Percentiles rank a stretch among this genome's conserved stretches.
phyloP scores from a whole-genome alignment of 2,113 vertebrate species.

The Pica pica region DNA sequence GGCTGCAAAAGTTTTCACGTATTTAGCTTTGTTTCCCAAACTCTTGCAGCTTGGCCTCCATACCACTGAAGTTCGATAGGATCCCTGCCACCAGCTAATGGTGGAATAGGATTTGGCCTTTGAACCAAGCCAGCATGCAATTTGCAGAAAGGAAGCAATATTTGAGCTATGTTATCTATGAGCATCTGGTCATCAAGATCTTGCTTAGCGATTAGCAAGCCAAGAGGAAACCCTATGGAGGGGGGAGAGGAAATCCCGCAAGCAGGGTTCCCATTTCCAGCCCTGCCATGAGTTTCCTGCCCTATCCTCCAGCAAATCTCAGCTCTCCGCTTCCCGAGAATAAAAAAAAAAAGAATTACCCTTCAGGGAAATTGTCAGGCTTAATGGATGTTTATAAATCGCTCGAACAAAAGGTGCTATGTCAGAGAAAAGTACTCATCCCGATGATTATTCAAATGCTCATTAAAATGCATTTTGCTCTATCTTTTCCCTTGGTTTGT shows the following conservation, averaged over 20 bases:
- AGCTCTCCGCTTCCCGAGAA: not conserved
- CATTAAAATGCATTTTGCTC: constrained; percentile 15
- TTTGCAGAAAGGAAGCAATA: constrained; percentile 45
- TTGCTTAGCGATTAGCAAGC: not conserved
- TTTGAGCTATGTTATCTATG: not conserved
- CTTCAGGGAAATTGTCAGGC: not conserved
- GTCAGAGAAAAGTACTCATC: not conserved
- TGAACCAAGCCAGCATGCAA: constrained; percentile 4
- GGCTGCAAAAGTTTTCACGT: not conserved
- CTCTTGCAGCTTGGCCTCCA: not conserved
- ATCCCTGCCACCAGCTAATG: not conserved
- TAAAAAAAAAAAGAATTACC: not conserved
- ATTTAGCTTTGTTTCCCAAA: not conserved
- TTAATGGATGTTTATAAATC: constrained; percentile 30
- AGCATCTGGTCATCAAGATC: constrained; percentile 53
- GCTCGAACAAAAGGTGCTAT: constrained; percentile 11
- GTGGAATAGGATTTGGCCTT: constrained; percentile 25
- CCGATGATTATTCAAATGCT: not conserved
- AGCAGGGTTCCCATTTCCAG: not conserved
- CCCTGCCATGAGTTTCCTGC: not conserved
- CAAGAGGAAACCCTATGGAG: not conserved
- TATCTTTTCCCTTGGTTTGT: not conserved
- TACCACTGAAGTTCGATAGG: not conserved
- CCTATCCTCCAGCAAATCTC: not conserved
- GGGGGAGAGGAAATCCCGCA: constrained; percentile 10